Conservation (phyloP, 2,888 invertebrate genomes). For the Rotaria magnacalcarata region DNA sequence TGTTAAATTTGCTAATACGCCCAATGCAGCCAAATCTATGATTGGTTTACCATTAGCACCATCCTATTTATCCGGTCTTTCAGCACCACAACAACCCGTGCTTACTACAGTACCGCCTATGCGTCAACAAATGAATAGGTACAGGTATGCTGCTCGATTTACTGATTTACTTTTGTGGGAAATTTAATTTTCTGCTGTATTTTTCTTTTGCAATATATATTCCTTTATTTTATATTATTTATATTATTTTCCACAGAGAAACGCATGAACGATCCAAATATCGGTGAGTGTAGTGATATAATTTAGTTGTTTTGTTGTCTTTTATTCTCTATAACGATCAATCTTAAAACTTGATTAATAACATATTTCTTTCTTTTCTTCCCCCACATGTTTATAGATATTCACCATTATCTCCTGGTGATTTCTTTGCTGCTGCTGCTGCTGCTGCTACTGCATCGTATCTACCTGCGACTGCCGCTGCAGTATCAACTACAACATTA, state of each 20-base stretch:
- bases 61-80: neutral
- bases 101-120: slow-evolving; percentile 4
- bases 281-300: neutral
- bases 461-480: neutral
- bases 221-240: neutral
- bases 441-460: slow-evolving; percentile 36
- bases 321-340: neutral
- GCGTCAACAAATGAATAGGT: slow-evolving; percentile 34
- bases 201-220: neutral
- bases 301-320: too few species aligned
- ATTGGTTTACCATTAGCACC: slow-evolving; percentile 45
- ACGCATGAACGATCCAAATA: slow-evolving; percentile 36
- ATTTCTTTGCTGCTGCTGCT: slow-evolving; percentile 26
- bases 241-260: neutral
- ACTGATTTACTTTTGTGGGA: neutral
- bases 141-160: slow-evolving; percentile 27
- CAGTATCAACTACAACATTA: slow-evolving; percentile 47
- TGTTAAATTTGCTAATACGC: slow-evolving; percentile 47
- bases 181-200: neutral
- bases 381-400: neutral
- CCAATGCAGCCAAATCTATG: slow-evolving; percentile 44
- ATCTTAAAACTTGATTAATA: neutral
- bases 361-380: neutral
- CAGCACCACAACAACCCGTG: neutral
- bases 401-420: slow-evolving; percentile 20